phyloP scores from a whole-genome alignment of 2,113 vertebrate species.

The Polypterus senegalus region DNA sequence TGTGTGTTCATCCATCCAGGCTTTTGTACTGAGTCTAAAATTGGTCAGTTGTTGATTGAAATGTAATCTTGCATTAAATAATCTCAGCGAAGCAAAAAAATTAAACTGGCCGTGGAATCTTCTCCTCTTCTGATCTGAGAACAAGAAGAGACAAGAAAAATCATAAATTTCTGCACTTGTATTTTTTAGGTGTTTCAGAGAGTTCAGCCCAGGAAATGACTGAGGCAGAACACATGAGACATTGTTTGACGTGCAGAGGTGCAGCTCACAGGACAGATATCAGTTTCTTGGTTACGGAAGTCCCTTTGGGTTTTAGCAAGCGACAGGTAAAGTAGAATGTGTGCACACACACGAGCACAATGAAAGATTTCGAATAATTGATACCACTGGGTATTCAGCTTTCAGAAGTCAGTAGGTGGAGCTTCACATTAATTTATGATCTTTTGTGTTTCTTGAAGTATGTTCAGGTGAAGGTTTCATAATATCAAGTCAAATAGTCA shows the following conservation, averaged over 20 bases:
- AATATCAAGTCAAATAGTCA: too few species aligned
- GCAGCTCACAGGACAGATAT: conserved; percentile 9
- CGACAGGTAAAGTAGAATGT: conserved; percentile 12
- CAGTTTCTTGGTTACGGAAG: conserved; percentile 22
- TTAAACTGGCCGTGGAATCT: conserved; percentile 6
- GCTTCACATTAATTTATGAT: too few species aligned
- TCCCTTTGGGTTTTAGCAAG: conserved; percentile 19
- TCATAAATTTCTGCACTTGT: conserved; percentile 2
- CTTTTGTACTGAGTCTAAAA: conserved; percentile 2
- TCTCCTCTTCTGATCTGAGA: conserved; percentile 30
- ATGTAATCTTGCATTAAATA: not conserved
- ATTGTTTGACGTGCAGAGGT: conserved; percentile 12
- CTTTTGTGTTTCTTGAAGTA: too few species aligned
- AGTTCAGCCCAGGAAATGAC: too few species aligned
- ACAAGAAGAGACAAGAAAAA: conserved; percentile 17
- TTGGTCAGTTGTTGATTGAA: not conserved
- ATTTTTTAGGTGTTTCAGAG: not conserved
- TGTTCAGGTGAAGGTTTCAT: too few species aligned
- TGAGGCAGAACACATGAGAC: too few species aligned
- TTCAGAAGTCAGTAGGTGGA: too few species aligned
- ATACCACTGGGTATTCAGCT: too few species aligned
- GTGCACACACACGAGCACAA: not conserved
- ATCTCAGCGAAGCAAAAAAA: not conserved
- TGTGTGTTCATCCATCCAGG: conserved; percentile 37
- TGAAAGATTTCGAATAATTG: too few species aligned